Evolutionary conservation across 2,113 vertebrate species (phyloP), one percentile per base, ranked within the genome.

Genomic region (Cavia porcellus): DNA sequence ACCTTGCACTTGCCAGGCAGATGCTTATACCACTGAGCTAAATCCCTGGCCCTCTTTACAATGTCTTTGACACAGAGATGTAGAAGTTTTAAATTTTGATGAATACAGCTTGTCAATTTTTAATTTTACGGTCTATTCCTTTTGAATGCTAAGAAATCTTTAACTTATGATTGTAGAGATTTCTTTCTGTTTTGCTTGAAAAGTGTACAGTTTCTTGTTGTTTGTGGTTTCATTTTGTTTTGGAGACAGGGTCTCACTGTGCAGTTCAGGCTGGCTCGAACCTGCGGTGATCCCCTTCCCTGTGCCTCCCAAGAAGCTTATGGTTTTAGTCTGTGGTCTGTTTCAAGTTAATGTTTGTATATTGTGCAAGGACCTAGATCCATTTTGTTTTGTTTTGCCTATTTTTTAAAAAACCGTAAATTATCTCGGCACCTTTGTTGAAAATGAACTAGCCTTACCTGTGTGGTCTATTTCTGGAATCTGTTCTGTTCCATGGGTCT

Each of bases 141-240:
- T 95, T 81, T 93, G 32, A n/a, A 66, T 80, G 66, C 24, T 74
- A 75, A 80, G 72, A 91, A 87, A 83, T 84, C 22, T 35, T 57
- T 91, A 38, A 77, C 4, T 45, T 87, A 83, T 72, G 47, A 32
- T 91, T 61, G 72, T 77, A 62, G 81, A 75, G 64, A 81, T 80
- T 81, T 79, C 90, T 7, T 90, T 22, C 38, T 86, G 22, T 59
- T 68, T 77, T 42, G 50, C 68, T 79, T 64, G 64, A 62, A 28
- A 90, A 82, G 35, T 70, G 83, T 24, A 10, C 25, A 25, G 59
- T 61, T 25, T 61, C 25, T 61, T 25, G 22, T 25, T 9, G 24
- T 59, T 59, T 59, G 50, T 52, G 50, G 9, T 22, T 7, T 59
- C 5, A 20, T 68, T 68, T 17, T 35, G 15, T 68, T 68, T 68